Evolutionary conservation across 2,113 vertebrate species (phyloP).

Genomic region (Phodopus roborovskii): DNA sequence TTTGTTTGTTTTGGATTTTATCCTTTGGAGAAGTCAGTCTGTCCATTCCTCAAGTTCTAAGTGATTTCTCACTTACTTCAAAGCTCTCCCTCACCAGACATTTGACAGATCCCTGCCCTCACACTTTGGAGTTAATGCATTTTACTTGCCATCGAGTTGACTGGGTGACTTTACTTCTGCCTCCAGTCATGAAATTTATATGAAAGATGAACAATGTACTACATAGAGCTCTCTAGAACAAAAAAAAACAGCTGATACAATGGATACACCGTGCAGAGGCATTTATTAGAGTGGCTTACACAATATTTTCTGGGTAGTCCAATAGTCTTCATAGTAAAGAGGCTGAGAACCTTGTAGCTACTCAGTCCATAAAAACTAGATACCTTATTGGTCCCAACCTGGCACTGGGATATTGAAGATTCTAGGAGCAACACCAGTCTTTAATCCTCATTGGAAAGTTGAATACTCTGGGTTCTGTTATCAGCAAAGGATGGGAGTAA

Average conservation of each 20-base stretch:
- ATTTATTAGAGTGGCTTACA: neutral
- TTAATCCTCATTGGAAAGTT: neutral
- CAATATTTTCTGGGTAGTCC: neutral
- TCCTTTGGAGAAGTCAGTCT: neutral
- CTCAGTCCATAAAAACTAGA: neutral
- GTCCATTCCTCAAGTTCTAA: neutral
- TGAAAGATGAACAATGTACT: conserved; percentile 20
- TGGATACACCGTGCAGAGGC: neutral
- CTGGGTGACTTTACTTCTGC: neutral
- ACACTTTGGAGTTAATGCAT: neutral
- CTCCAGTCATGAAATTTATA: neutral
- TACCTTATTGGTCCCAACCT: neutral
- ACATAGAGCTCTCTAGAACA: neutral
- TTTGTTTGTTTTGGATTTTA: neutral
- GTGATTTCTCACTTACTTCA: neutral
- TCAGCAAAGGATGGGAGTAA: neutral
- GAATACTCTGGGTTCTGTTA: neutral
- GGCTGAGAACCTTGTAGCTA: neutral
- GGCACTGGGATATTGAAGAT: neutral
- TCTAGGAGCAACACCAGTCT: neutral
- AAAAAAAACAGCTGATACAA: neutral
- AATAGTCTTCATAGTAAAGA: neutral
- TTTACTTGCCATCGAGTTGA: neutral
- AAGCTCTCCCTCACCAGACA: neutral
- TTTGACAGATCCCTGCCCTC: neutral